Evolutionary conservation across 2,888 invertebrate species (phyloP).

Genomic region (Dolichomitus sp.): DNA sequence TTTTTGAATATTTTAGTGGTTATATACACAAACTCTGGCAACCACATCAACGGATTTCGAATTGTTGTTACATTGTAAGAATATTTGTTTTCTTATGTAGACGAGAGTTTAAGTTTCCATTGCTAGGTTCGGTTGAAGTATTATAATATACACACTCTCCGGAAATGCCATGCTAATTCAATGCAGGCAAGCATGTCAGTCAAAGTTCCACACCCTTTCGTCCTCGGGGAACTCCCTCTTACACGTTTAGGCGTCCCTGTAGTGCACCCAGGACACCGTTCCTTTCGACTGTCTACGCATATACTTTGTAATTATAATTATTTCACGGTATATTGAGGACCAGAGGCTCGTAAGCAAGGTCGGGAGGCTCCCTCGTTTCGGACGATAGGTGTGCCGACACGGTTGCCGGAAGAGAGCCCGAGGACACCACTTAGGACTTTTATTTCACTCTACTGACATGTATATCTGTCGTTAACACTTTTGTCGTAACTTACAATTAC

Average conservation of each 20-base stretch:
- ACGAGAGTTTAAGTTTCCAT: not conserved
- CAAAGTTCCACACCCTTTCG: constrained; percentile 62
- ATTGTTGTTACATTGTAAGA: not conserved
- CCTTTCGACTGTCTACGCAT: not conserved
- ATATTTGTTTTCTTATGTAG: constrained; percentile 4
- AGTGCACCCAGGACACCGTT: not conserved
- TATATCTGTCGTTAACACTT: not conserved
- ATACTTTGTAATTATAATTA: constrained; percentile 79
- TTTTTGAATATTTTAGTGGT: too few species aligned
- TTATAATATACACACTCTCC: constrained; percentile 43
- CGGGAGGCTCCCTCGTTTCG: constrained; percentile 47
- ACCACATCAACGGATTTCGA: not conserved
- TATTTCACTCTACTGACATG: not conserved
- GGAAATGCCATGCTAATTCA: constrained; percentile 75
- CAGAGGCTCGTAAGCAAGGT: constrained; percentile 50
- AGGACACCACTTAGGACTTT: constrained; percentile 11
- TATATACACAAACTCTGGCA: not conserved
- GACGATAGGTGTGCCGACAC: constrained; percentile 68
- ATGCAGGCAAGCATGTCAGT: constrained; percentile 60
- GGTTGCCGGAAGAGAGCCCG: constrained; percentile 41
- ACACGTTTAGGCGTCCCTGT: constrained; percentile 15
- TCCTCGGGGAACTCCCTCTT: constrained; percentile 52
- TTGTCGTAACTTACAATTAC: not conserved
- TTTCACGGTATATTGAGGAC: constrained; percentile 80
- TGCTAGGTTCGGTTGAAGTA: constrained; percentile 1